Percentiles rank a stretch among this genome's conserved stretches.
Evolutionary conservation across 2,888 invertebrate genomes (phyloP).

Genomic region (Tipula lateralis): DNA sequence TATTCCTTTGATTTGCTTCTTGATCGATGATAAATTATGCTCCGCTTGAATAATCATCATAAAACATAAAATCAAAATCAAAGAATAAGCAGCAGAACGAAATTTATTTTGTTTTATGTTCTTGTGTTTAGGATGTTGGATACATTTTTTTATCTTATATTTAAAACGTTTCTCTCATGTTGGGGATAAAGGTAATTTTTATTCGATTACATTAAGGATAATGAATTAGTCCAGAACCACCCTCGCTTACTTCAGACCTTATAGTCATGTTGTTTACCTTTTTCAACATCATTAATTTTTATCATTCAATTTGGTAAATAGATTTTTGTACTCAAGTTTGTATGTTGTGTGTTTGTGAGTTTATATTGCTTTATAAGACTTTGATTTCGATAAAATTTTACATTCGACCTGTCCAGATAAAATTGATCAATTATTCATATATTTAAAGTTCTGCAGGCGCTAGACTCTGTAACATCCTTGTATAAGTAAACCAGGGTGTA

Average conservation of each 20-base stretch:
- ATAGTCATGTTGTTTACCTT: neutral
- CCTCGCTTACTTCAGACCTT: neutral
- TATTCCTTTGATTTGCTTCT: neutral
- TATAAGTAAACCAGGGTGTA: neutral
- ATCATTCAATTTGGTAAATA: neutral
- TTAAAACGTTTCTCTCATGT: neutral
- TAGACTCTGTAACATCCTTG: neutral
- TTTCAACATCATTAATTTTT: constrained; percentile 19
- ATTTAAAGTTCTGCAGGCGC: neutral
- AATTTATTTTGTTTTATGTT: neutral
- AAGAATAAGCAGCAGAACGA: neutral
- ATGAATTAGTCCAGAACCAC: neutral
- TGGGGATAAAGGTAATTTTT: neutral
- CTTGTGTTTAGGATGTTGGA: neutral
- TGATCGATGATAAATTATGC: constrained; percentile 24
- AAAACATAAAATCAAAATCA: constrained; percentile 20
- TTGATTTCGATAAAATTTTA: neutral
- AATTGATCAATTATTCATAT: neutral
- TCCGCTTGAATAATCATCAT: neutral
- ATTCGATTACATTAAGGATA: neutral
- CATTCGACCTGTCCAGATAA: neutral
- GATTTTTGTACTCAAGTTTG: neutral
- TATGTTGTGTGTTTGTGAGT: neutral
- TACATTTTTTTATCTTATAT: neutral
- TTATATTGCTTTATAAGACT: neutral